Evolutionary conservation across 2,797 vertebrate species (phyloP), one percentile per base, ranked within the genome.

Genomic region (Echeneis naucrates): DNA sequence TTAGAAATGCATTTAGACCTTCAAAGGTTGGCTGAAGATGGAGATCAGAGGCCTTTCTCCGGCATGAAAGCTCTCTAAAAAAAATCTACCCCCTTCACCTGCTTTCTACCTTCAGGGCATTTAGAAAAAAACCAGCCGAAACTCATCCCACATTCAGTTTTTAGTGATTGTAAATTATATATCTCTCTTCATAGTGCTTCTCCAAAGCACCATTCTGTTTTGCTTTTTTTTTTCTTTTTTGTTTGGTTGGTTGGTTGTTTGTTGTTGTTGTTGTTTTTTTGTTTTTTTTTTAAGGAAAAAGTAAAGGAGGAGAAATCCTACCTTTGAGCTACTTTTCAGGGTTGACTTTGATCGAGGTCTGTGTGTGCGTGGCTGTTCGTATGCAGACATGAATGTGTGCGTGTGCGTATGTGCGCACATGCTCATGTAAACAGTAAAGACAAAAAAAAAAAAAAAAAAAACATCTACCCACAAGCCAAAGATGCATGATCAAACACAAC

Each of bases 101-200:
- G 60, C 69, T 52, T 55, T 80, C 60, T 80, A 23, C 77, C 77
- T 78, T 70, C 26, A 38, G 80, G 68, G 76, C 66, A 77, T 84
- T 87, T 80, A 73, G 59, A 67, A 56, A 71, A 71, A 86, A 87
- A 75, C 58, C 40, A 75, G 65, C 58, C n/a, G 4, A 64, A 80
- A 69, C 68, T 87, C 90, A 90, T 83, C 62, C 81, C 50, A 51
- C 69, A 75, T 76, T 79, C 65, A 66, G 26, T 27, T 83, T 82
- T 75, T 80, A 81, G 82, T 80, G 82, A 83, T 67, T 78, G 78
- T 73, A 78, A 85, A 88, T 86, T 50, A 87, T 72, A 87, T 12
- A 72, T 38, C 58, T 69, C 50, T 69, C 40, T 55, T 63, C 74
- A 69, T 27, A 63, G 44, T 23, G 79, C 64, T 45, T 67, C 81